Evolutionary conservation across 64 coral and sea anemone species (phyloP).

Genomic region (Stylophora pistillata): DNA sequence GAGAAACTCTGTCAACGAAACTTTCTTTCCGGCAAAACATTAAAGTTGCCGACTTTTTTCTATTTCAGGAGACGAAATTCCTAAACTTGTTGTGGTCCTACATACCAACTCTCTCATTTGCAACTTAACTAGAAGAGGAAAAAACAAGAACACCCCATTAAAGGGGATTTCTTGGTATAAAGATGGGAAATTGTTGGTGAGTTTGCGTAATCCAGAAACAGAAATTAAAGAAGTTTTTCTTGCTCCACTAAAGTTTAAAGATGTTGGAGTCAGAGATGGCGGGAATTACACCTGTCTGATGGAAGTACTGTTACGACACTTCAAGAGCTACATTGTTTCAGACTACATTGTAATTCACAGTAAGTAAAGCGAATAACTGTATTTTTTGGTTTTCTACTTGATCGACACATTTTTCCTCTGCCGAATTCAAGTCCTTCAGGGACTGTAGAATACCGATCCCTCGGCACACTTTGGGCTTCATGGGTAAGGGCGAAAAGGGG

Average conservation of each 20-base stretch:
- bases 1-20: too few relatives aligned
- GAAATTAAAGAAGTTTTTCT: background rate
- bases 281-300: slow-evolving; percentile 1
- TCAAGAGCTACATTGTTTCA: background rate
- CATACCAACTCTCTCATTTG: background rate
- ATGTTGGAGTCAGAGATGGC: slow-evolving; percentile 17
- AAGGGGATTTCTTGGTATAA: slow-evolving; percentile 34
- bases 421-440: too few relatives aligned
- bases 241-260: background rate
- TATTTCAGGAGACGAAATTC: background rate
- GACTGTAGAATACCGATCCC: too few relatives aligned
- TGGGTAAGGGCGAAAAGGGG: too few relatives aligned
- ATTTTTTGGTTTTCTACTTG: too few relatives aligned
- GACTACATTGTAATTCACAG: background rate
- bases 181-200: background rate
- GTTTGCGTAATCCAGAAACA: slow-evolving; percentile 4
- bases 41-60: background rate
- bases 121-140: background rate
- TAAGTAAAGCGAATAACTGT: background rate
- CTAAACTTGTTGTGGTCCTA: background rate
- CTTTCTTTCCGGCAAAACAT: background rate
- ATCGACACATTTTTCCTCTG: too few relatives aligned
- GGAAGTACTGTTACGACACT: background rate
- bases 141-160: background rate
- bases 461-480: too few relatives aligned